Evolutionary conservation across 2,888 invertebrate genomes (phyloP).

Genomic region (Drosophila vallismaia): DNA sequence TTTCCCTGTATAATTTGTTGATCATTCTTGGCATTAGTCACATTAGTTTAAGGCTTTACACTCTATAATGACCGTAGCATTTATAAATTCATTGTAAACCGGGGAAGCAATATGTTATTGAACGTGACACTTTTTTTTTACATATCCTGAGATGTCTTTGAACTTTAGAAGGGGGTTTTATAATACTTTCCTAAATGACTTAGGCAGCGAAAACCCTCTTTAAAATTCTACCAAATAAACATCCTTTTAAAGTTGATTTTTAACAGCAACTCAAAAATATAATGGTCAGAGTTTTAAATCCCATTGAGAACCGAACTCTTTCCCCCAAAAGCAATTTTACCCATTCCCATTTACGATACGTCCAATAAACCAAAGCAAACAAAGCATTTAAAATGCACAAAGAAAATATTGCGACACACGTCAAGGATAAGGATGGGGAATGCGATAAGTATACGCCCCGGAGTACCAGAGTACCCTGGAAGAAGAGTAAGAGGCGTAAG

Average conservation of each 20-base stretch:
- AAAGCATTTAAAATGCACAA: conserved; percentile 67
- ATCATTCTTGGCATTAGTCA: conserved; percentile 63
- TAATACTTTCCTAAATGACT: background rate
- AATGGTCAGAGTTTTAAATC: background rate
- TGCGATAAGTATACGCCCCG: conserved; percentile 22
- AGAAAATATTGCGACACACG: conserved; percentile 62
- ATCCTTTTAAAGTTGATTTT: too few species aligned
- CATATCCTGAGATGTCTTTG: background rate
- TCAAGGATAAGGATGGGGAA: conserved; percentile 33
- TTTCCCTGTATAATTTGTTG: conserved; percentile 60
- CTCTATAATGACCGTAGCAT: conserved; percentile 45
- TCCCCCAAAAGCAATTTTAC: conserved; percentile 4
- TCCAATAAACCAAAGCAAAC: conserved; percentile 56
- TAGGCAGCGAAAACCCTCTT: too few species aligned
- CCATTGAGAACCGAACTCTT: conserved; percentile 12
- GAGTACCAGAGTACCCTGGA: background rate
- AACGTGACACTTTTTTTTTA: background rate
- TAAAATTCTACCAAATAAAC: too few species aligned
- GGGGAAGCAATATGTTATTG: background rate
- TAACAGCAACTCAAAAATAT: background rate
- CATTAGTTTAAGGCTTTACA: conserved; percentile 59
- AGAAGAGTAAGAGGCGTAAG: background rate
- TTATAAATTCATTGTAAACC: conserved; percentile 13
- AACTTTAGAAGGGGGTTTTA: background rate
- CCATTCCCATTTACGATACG: conserved; percentile 42